Evolutionary conservation across 2,888 invertebrate genomes (phyloP).

Genomic region (Cremastinae sp.): DNA sequence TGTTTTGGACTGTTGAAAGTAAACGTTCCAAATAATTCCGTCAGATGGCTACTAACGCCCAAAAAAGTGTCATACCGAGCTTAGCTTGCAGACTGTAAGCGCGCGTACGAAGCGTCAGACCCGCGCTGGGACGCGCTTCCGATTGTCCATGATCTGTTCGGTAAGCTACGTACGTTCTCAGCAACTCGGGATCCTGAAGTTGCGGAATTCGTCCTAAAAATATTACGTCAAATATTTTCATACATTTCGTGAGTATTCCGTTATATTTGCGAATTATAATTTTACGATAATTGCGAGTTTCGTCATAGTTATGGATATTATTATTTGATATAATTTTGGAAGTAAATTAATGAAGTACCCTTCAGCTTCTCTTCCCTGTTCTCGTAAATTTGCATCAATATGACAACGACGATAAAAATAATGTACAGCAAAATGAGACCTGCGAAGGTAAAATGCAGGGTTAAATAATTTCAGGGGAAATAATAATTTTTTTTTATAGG

Average conservation of each 20-base stretch:
- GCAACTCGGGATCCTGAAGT: conserved; percentile 71
- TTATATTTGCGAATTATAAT: background rate
- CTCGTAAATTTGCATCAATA: conserved; percentile 76
- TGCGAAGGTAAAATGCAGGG: conserved; percentile 63
- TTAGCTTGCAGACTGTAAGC: conserved; percentile 73
- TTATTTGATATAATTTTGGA: too few relatives aligned
- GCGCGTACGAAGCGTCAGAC: conserved; percentile 69
- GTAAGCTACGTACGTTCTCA: conserved; percentile 71
- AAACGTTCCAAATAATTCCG: too few relatives aligned
- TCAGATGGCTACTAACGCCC: background rate
- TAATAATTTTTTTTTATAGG: background rate
- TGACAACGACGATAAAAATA: conserved; percentile 81
- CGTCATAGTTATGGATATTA: too few relatives aligned
- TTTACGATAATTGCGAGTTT: too few relatives aligned
- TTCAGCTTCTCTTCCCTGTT: conserved; percentile 68
- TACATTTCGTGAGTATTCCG: too few relatives aligned
- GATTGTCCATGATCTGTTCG: conserved; percentile 12
- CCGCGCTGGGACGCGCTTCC: conserved; percentile 9
- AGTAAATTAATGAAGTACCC: conserved; percentile 62
- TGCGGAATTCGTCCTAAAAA: conserved; percentile 73
- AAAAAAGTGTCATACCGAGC: conserved; percentile 69
- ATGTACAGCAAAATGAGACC: conserved; percentile 81
- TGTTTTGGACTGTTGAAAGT: too few relatives aligned
- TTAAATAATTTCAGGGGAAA: background rate
- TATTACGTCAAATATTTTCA: background rate